These are phyloP conservation scores for Apodemia duryi DNA, from an alignment of 2,888 invertebrate species.

Conservation along the genomic window DNA sequence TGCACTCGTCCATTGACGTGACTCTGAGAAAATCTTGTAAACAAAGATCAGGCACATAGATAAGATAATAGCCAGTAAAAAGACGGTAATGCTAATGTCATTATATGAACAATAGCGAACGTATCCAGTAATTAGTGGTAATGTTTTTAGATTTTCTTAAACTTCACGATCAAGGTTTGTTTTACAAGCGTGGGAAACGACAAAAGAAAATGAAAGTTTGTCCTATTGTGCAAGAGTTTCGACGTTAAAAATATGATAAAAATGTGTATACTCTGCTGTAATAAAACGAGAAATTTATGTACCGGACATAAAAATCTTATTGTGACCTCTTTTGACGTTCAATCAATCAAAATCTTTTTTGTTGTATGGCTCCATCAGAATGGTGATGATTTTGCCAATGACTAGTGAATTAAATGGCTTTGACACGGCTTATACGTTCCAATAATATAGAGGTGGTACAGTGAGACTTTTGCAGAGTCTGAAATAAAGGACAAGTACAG, in stretches of 20 bases:
- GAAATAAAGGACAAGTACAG: too few species aligned
- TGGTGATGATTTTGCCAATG: too few species aligned
- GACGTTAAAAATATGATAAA: background rate
- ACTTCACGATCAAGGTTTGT: conserved; percentile 4
- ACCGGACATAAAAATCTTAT: too few species aligned
- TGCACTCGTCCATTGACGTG: background rate
- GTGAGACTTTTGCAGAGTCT: too few species aligned
- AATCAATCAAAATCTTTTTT: too few species aligned
- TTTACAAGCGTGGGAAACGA: conserved; percentile 6
- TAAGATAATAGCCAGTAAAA: background rate
- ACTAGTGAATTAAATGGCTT: too few species aligned
- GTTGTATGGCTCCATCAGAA: too few species aligned
- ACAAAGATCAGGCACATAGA: background rate
- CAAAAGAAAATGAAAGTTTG: background rate
- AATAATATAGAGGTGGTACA: too few species aligned
- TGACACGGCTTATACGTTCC: too few species aligned
- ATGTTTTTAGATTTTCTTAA: background rate
- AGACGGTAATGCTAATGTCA: conserved; percentile 2
- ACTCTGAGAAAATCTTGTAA: background rate
- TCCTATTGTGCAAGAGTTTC: background rate
- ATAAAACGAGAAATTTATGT: background rate
- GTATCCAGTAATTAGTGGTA: background rate
- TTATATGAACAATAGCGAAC: conserved; percentile 1
- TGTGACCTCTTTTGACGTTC: too few species aligned
- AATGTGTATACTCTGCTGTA: background rate